Percentiles rank a stretch among this genome's conserved stretches.
Evolutionary conservation across 2,113 vertebrate species (phyloP).

Genomic region (Pachycephala philippinensis): DNA sequence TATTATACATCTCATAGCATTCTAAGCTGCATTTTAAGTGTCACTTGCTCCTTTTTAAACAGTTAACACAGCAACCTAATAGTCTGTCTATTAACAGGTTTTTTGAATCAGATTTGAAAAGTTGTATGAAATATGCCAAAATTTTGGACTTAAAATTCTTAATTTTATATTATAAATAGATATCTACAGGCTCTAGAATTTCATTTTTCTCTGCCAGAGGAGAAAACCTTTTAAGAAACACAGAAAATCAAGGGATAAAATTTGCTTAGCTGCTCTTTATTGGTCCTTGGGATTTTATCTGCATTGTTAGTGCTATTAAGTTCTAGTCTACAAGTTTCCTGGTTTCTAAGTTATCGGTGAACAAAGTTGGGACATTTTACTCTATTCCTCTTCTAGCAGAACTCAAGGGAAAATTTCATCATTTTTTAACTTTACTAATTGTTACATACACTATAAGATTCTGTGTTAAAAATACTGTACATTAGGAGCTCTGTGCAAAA

Average conservation of each 20-base stretch:
- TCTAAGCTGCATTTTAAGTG: slow-evolving; percentile 51
- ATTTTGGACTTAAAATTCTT: slow-evolving; percentile 49
- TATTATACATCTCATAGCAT: slow-evolving; percentile 75
- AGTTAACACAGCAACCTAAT: slow-evolving; percentile 48
- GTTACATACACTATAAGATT: slow-evolving; percentile 45
- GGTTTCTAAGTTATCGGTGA: neutral
- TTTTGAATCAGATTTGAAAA: slow-evolving; percentile 41
- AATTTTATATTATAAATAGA: slow-evolving; percentile 73
- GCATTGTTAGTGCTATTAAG: neutral
- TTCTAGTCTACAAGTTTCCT: neutral
- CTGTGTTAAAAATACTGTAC: slow-evolving; percentile 67
- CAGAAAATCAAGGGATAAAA: slow-evolving; percentile 2
- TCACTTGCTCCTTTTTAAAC: slow-evolving; percentile 55
- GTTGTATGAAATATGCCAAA: slow-evolving; percentile 30
- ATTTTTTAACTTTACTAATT: neutral
- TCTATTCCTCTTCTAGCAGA: slow-evolving; percentile 13
- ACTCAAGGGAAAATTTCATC: slow-evolving; percentile 21
- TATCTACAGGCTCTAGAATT: slow-evolving; percentile 73
- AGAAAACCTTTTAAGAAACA: slow-evolving; percentile 43
- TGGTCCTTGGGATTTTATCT: slow-evolving; percentile 27
- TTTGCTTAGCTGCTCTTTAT: slow-evolving; percentile 40
- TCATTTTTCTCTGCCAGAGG: slow-evolving; percentile 44
- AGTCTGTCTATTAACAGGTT: slow-evolving; percentile 16
- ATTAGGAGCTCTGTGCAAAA: slow-evolving; percentile 68
- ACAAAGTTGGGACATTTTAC: neutral